A percentile compares a stretch with the other conserved stretches of the same genome.
phyloP scores from a whole-genome alignment of 92 coral and sea anemone species.

The Paramuricea clavata region DNA sequence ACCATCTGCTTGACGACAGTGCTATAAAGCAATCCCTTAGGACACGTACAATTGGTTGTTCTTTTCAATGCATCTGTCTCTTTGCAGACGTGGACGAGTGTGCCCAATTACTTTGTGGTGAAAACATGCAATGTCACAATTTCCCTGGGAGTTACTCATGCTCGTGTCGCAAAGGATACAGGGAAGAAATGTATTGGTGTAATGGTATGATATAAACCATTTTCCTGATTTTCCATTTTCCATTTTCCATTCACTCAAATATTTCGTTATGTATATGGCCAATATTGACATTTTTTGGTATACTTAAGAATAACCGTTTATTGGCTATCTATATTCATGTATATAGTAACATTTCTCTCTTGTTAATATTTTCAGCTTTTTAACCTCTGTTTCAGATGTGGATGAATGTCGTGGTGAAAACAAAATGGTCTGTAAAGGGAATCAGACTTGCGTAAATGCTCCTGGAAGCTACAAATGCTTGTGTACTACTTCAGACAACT shows the following conservation, averaged over 20 bases:
- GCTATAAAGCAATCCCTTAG: no score
- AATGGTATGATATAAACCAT: neutral
- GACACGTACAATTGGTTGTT: no score
- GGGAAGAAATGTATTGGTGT: neutral
- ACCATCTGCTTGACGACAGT: no score
- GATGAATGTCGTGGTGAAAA: neutral
- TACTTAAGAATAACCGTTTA: no score
- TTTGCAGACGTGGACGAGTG: slow-evolving; percentile 70
- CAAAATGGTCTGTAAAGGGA: neutral
- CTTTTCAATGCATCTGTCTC: neutral
- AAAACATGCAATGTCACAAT: slow-evolving; percentile 68
- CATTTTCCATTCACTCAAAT: no score
- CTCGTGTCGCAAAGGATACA: slow-evolving; percentile 71
- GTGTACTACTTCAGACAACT: neutral
- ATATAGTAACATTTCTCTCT: no score
- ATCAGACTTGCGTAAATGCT: neutral
- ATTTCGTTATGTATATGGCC: no score
- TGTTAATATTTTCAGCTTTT: no score
- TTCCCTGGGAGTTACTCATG: slow-evolving; percentile 72
- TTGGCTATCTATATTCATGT: no score
- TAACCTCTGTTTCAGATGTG: neutral
- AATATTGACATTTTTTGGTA: no score
- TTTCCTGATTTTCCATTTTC: neutral
- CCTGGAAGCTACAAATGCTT: neutral
- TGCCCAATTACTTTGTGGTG: slow-evolving; percentile 57